Evolutionary conservation across 2,888 invertebrate genomes (phyloP).

Genomic region (Drosophila nr. fundita): DNA sequence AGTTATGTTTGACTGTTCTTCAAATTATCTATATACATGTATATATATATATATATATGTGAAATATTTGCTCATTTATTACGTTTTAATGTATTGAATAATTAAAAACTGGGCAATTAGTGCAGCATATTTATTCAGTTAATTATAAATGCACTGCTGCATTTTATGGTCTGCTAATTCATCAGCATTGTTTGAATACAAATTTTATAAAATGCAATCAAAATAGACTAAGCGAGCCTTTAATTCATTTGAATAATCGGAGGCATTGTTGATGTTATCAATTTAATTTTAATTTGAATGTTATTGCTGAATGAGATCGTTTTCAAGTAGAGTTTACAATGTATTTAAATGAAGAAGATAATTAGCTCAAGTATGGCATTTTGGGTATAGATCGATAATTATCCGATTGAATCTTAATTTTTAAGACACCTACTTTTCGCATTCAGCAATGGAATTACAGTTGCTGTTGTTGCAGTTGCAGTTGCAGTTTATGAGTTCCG

Average conservation of each 20-base stretch:
- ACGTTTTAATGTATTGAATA: background rate
- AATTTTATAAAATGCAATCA: background rate
- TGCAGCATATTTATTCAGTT: background rate
- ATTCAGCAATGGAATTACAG: background rate
- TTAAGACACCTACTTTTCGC: background rate
- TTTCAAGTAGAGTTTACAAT: background rate
- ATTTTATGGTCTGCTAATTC: background rate
- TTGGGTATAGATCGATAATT: background rate
- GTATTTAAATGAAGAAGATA: too few relatives aligned
- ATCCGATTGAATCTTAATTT: background rate
- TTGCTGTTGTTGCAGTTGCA: background rate
- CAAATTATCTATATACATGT: background rate
- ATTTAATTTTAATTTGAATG: background rate
- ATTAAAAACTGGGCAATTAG: constrained; percentile 4
- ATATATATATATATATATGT: background rate
- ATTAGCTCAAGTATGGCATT: background rate
- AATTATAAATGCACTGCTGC: constrained; percentile 4
- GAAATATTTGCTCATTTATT: background rate
- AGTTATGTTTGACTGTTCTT: background rate
- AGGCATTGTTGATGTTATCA: too few relatives aligned
- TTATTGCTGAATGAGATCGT: background rate
- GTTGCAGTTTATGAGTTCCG: constrained; percentile 7
- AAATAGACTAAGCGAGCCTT: background rate
- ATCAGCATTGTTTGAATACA: background rate
- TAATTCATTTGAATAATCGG: background rate